Base-by-base conservation (phyloP, 2,113 vertebrate genomes). In the Scomber scombrus region DNA sequence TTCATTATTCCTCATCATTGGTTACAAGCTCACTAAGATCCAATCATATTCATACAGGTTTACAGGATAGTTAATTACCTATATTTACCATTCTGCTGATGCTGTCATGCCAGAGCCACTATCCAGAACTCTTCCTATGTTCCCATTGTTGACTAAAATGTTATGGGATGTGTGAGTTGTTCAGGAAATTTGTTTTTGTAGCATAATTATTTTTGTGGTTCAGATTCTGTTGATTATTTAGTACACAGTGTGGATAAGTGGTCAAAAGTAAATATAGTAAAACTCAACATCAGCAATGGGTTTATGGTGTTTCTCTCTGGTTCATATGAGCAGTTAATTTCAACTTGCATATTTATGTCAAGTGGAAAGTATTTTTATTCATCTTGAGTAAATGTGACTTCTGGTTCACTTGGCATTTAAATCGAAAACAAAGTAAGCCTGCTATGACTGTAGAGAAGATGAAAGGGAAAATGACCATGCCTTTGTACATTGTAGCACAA, bases 281-380 rank as follows among this genome's bases (percentile, higher is more conserved):
- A 40, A 9, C 8, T 40, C 7, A 9, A 2, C 7, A 40, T 9
- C 34, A 40, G 34, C 8, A 40, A 79, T 82, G 43, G 56, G n/a
- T 55, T 87, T 81, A 73, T 40, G n/a, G 46, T 77, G 43, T 88
- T 81, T 60, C 5, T 70, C n/a, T 63, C 29, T 63, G 77, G 61
- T 68, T 85, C 78, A 84, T 79, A 79, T 60, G 64, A 84, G 78
- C 81, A 89, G 84, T 91, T 85, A 75, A 84, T 89, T 88, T 78
- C 51, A 86, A 83, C 61, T 75, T 80, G 75, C 67, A 34, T 88
- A 72, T 86, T 90, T 89, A 87, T 85, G 78, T 91, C 72, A 85
- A 84, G 82, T 34, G 70, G 46, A 79, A 82, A 71, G 4, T 72
- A 52, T 81, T 79, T 79, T 85, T 80, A 81, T 92, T 88, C 88